These are phyloP conservation scores for Artemia sinica DNA, from an alignment of 2,888 invertebrate species.

Conservation along the genomic window DNA sequence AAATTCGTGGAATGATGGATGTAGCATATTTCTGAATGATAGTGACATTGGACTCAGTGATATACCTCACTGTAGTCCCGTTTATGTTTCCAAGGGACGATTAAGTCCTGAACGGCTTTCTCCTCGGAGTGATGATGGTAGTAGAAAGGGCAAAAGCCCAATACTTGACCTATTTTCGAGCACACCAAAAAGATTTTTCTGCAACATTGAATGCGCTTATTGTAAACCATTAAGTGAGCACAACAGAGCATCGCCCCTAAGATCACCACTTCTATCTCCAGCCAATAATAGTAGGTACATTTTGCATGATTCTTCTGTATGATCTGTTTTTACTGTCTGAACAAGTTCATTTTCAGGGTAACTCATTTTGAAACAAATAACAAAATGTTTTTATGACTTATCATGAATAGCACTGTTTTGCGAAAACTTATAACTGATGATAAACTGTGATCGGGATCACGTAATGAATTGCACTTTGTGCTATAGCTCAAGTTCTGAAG, in stretches of 20 bases:
- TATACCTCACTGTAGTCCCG: background rate
- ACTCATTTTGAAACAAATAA: too few relatives aligned
- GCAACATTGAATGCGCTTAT: conserved; percentile 26
- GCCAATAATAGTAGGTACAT: conserved; percentile 17
- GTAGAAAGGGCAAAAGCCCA: background rate
- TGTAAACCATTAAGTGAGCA: conserved; percentile 24
- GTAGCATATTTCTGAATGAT: conserved; percentile 1
- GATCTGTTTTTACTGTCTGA: too few relatives aligned
- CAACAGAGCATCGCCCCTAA: conserved; percentile 22
- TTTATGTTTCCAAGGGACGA: background rate
- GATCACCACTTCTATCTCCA: conserved; percentile 20
- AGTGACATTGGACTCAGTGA: background rate
- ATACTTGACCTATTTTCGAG: background rate
- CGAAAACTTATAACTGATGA: too few relatives aligned
- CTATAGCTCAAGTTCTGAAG: too few relatives aligned
- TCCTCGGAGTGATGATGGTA: conserved; percentile 2
- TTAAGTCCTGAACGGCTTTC: background rate
- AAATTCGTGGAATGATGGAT: background rate
- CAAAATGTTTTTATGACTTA: too few relatives aligned
- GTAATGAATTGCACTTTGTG: too few relatives aligned
- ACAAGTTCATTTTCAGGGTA: too few relatives aligned
- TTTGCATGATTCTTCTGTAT: background rate
- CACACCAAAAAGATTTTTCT: conserved; percentile 19
- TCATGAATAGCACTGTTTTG: too few relatives aligned
- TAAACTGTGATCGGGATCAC: too few relatives aligned